Evolutionary conservation across 2,797 vertebrate species (phyloP).

Genomic region (Trichosurus vulpecula): DNA sequence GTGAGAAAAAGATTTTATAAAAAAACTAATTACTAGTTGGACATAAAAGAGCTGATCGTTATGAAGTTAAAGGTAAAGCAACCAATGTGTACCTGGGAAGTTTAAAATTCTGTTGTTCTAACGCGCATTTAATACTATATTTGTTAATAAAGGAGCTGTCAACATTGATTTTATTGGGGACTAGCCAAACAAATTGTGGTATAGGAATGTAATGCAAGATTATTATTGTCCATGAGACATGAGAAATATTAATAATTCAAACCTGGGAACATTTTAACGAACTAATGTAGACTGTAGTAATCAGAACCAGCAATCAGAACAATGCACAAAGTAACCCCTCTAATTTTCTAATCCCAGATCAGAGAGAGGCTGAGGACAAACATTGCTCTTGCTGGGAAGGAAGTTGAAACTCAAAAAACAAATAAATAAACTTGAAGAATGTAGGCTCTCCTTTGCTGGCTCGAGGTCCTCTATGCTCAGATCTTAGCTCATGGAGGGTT

Average conservation of each 20-base stretch:
- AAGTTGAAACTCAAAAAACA: neutral
- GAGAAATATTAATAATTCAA: neutral
- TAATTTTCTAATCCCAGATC: neutral
- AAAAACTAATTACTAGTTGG: neutral
- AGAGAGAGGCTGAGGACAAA: neutral
- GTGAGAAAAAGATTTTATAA: neutral
- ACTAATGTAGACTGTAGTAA: neutral
- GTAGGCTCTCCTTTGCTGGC: neutral
- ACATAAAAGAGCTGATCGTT: neutral
- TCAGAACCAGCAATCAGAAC: too few species aligned
- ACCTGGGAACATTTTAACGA: neutral
- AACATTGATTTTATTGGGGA: neutral
- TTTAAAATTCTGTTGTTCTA: neutral
- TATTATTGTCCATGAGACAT: neutral
- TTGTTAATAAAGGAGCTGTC: neutral
- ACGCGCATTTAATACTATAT: neutral
- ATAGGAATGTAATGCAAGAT: neutral
- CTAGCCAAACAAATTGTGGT: neutral
- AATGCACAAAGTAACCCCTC: neutral
- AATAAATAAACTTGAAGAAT: neutral
- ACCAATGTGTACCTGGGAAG: neutral
- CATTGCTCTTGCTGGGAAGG: neutral
- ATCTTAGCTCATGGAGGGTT: neutral
- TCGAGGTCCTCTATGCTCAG: too few species aligned
- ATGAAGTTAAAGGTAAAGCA: neutral